Evolutionary conservation across 1,140 invertebrate genomes (phyloP).

Genomic region (Nasonia giraulti): DNA sequence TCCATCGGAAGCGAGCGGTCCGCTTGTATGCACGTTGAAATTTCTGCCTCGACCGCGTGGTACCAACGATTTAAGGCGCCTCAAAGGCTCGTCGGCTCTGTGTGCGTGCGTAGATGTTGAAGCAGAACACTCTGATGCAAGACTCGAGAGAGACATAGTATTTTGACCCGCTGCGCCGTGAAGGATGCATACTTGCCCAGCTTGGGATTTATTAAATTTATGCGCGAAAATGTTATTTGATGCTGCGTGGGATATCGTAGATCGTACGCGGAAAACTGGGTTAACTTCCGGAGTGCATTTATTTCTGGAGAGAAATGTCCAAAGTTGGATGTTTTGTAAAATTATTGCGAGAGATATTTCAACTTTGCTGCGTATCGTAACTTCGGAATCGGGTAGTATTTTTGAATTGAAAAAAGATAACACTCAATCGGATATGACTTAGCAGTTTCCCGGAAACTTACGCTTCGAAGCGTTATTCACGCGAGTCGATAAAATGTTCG

Average conservation of each 20-base stretch:
- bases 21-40: neutral
- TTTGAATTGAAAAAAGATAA: neutral
- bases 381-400: neutral
- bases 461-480: neutral
- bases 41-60: neutral
- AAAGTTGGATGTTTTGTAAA: too few species aligned
- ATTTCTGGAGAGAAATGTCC: too few species aligned
- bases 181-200: neutral
- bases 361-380: too few species aligned
- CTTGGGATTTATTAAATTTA: neutral
- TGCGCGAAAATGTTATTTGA: neutral
- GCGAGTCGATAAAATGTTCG: neutral
- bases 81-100: neutral
- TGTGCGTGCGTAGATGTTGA: neutral
- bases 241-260: too few species aligned
- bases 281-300: neutral
- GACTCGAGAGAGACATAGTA: too few species aligned
- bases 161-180: too few species aligned
- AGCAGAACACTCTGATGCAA: neutral
- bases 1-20: neutral
- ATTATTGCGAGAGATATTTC: too few species aligned
- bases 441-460: neutral
- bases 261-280: too few species aligned
- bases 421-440: neutral
- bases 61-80: neutral